Evolutionary conservation across 2,113 vertebrate species (phyloP), one percentile per base, ranked within the genome.

Genomic region (Aix galericulata): DNA sequence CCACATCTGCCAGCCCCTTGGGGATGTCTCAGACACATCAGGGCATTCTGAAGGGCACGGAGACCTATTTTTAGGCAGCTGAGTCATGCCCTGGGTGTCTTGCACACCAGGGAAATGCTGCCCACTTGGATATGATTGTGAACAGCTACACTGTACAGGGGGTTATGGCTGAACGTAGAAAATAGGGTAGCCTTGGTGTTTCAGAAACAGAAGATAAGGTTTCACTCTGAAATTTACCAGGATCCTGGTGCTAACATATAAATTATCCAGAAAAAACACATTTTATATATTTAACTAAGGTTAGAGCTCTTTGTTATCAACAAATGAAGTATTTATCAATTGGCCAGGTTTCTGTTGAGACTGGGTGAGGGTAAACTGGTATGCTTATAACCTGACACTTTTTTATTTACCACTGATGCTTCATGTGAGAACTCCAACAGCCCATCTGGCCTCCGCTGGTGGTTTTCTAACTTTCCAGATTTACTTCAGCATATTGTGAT

Each of bases 391-490:
- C 73, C 74, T 94, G 82, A 59, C 59, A 82, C 72, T 44, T 76
- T 93, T 96, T 76, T 93, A 95, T 88, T 74, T 81, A 59, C 63
- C 48, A 11, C 46, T 73, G 38, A 2, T 91, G 67, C 71, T 96
- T 97, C 78, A 88, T 92, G 94, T 89, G 96, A 97, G 82, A 94
- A 80, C 64, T 88, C 94, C 75, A 68, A 77, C 86, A 91, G 86
- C 89, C 95, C 94, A 96, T 96, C 87, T 97, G 95, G 94, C 85
- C 93, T 97, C 86, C 88, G 89, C 44, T 96, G 95, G 93, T 97
- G 96, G 84, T 93, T 97, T 98, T 96, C 87, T 90, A 87, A 95
- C 90, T 96, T 97, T 83, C 95, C 94, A 95, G 81, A 74, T 92
- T 82, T 95, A 84, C 85, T 96, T 97, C 91, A 96, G 59, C 59